Evolutionary conservation across 2,888 invertebrate species (phyloP).

Genomic region (Zaprionus lineosus): DNA sequence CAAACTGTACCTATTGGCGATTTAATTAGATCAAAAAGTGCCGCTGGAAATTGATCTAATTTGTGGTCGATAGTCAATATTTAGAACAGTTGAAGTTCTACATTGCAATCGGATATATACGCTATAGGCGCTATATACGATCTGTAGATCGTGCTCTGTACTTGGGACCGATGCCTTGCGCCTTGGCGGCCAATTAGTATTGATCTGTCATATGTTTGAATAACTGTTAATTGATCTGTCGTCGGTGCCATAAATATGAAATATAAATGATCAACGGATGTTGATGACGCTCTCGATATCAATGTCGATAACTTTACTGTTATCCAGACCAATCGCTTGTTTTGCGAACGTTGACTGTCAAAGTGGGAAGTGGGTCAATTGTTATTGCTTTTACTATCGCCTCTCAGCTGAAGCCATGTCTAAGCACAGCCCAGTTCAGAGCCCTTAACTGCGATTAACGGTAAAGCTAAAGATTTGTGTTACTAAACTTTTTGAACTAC

Average conservation of each 20-base stretch:
- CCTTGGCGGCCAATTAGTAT: conserved; percentile 54
- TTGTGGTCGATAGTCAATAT: not conserved
- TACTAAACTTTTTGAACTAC: too few species aligned
- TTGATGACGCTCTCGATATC: not conserved
- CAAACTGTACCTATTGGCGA: not conserved
- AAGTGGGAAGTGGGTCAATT: conserved; percentile 45
- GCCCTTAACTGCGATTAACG: too few species aligned
- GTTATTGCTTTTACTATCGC: conserved; percentile 9
- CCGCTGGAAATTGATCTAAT: conserved; percentile 26
- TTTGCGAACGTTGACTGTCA: conserved; percentile 48
- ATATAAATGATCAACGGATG: conserved; percentile 26
- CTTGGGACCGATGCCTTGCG: conserved; percentile 33
- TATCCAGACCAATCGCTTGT: conserved; percentile 2
- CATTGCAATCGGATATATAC: not conserved
- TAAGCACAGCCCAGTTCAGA: too few species aligned
- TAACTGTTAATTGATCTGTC: conserved; percentile 51
- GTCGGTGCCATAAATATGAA: conserved; percentile 51
- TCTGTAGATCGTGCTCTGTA: conserved; percentile 16
- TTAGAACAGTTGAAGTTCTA: conserved; percentile 3
- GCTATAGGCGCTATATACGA: conserved; percentile 9
- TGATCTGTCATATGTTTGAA: conserved; percentile 38
- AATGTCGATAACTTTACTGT: not conserved
- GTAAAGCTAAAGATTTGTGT: not conserved
- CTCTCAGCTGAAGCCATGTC: too few species aligned
- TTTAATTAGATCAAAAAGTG: conserved; percentile 22